Evolutionary conservation across 2,888 invertebrate species (phyloP), one percentile per base, ranked within the genome.

Genomic region (Xiphydria camelus): DNA sequence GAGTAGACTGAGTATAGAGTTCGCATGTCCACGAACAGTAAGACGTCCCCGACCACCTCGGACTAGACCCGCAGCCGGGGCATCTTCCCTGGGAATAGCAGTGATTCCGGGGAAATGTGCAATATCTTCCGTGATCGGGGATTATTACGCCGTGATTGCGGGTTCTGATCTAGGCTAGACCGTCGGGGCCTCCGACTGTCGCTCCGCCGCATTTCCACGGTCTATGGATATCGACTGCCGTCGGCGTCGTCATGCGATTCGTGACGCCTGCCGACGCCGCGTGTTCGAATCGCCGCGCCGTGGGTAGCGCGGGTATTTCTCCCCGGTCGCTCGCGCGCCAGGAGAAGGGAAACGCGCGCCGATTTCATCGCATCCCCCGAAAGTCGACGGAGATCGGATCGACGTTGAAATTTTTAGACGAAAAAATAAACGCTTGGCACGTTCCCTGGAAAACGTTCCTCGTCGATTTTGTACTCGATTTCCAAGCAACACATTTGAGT

Each of bases 41-140:
- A 66, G 62, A 66, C 59, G 54, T 58, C 51, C 54, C 57, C 49
- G 61, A 59, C 60, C 55, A 59, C 60, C 59, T 54, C 57, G 51
- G 53, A 29, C 12, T 52, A 51, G 52, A 53, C 53, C 53, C 53
- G 49, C 50, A 45, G 37, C 19, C 4, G 45, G 32, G 21, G 41
- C 35, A 40, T 41, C 35, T 40, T 33, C 51, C 55, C 50, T 53
- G 58, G 57, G 65, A 70, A 72, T 70, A 66, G 66, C 66, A 65
- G 72, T 72, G 71, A 72, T 72, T 73, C 65, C 64, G 59, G 55
- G 56, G 69, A 72, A 73, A 69, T 68, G 68, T 65, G 67, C 69
- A 68, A 68, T 73, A 71, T 74, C 73, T 73, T 69, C 55, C 74
- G 73, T 74, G 74, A 74, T 74, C 68, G 62, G 65, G 69, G 67